phyloP scores from a whole-genome alignment of 2,113 vertebrate genomes.

The rat (Rattus norvegicus) region GRCr8 NC_086034.1:81689501-81690000 shows the following conservation, averaged over 20 bases:
- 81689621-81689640: too few relatives aligned
- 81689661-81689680: background rate
- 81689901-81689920: background rate
- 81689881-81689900: background rate
- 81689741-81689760: background rate
- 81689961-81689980: background rate
- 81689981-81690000: background rate
- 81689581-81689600: background rate
- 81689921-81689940: background rate
- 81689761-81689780: too few relatives aligned
- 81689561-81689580: background rate
- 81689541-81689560: too few relatives aligned
- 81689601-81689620: background rate
- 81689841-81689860: background rate
- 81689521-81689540: background rate
- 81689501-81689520: background rate
- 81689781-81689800: background rate
- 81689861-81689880: background rate
- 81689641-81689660: background rate
- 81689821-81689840: background rate
- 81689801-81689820: background rate
- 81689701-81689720: background rate
- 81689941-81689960: too few relatives aligned
- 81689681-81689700: background rate
- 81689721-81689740: background rate